Evolutionary conservation across 2,113 vertebrate species (phyloP).

Genomic region (Platanista minor): DNA sequence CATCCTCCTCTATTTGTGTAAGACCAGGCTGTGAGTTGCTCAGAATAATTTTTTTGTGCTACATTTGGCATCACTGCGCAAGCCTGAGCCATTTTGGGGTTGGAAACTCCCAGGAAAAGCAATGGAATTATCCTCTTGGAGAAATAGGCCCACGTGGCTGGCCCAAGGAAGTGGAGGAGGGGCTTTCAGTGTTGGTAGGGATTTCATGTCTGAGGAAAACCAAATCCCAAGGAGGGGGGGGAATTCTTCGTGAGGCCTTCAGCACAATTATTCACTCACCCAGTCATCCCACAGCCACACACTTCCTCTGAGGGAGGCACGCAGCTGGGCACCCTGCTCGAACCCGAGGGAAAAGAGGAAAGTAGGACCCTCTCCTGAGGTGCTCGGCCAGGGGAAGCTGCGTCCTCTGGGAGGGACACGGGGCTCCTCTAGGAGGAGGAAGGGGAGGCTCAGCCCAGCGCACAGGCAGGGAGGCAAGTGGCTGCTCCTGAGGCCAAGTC

Average conservation of each 20-base stretch:
- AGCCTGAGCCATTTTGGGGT: conserved; percentile 19
- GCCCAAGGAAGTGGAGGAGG: background rate
- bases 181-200: background rate
- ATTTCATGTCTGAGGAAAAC: background rate
- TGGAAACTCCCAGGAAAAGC: conserved; percentile 30
- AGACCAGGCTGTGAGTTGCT: conserved; percentile 14
- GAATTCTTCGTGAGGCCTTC: background rate
- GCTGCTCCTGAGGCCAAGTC: background rate
- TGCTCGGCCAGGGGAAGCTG: background rate
- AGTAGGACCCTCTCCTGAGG: background rate
- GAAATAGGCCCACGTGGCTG: background rate
- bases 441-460: background rate
- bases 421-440: background rate
- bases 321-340: background rate
- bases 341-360: background rate
- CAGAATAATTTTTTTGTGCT: background rate
- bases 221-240: background rate
- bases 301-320: background rate
- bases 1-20: background rate
- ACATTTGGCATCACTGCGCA: background rate
- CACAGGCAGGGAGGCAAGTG: background rate
- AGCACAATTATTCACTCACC: background rate
- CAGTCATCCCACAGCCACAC: background rate
- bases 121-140: conserved; percentile 4
- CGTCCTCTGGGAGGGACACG: background rate